Evolutionary conservation across 2,888 invertebrate genomes (phyloP).

Genomic region (Standfussiana lucernea): DNA sequence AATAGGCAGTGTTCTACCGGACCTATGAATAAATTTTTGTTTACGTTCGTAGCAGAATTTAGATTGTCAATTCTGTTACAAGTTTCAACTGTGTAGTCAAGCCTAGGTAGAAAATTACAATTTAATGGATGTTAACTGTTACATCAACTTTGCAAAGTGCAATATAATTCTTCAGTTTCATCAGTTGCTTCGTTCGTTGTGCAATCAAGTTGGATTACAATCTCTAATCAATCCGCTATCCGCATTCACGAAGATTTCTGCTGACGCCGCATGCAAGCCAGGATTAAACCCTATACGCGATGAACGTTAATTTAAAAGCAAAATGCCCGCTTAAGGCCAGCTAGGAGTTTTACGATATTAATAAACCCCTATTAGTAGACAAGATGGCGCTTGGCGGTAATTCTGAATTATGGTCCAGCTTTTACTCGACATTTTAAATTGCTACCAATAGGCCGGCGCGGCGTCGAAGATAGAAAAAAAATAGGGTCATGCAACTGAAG

Average conservation of each 20-base stretch:
- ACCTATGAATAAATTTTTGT: conserved; percentile 35
- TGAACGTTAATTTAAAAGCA: conserved; percentile 75
- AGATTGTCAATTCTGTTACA: conserved; percentile 27
- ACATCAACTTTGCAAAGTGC: conserved; percentile 11
- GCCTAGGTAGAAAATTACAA: conserved; percentile 1
- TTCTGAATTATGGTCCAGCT: conserved; percentile 69
- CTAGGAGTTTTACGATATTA: conserved; percentile 79
- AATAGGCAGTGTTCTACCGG: conserved; percentile 36
- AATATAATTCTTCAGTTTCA: conserved; percentile 37
- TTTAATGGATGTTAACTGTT: neutral
- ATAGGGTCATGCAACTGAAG: conserved; percentile 10
- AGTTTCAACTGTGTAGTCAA: conserved; percentile 4
- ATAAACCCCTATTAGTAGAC: conserved; percentile 78
- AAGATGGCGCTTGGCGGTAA: conserved; percentile 74
- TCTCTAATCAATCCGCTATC: conserved; percentile 50
- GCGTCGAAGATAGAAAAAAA: conserved; percentile 44
- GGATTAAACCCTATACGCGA: conserved; percentile 51
- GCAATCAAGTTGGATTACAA: conserved; percentile 49
- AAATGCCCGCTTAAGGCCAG: conserved; percentile 70
- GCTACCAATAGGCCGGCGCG: conserved; percentile 51
- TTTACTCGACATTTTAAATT: conserved; percentile 64
- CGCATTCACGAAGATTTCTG: conserved; percentile 47
- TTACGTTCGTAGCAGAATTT: conserved; percentile 25
- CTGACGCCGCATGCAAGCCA: conserved; percentile 47
- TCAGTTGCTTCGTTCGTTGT: conserved; percentile 26